A percentile compares a stretch with the other conserved stretches of the same genome.
Conservation (phyloP, 2,888 invertebrate species). For the Gymnoscelis rufifasciata region DNA sequence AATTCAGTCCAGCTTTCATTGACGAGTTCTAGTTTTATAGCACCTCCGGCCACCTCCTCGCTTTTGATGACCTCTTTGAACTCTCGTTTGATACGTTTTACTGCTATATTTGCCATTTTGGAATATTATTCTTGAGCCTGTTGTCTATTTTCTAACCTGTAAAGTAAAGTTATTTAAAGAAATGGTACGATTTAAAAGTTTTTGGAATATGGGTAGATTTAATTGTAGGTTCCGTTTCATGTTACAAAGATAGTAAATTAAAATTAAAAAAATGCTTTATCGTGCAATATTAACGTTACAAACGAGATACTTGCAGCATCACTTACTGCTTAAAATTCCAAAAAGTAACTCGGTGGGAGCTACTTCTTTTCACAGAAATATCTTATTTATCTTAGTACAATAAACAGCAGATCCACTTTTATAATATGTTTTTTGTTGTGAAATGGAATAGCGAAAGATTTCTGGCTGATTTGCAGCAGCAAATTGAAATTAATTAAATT, state of each 20-base stretch:
- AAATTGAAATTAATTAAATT: neutral
- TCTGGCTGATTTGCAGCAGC: neutral
- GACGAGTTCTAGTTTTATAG: constrained; percentile 92
- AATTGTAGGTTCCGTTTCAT: neutral
- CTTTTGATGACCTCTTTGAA: constrained; percentile 21
- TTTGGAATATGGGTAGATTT: neutral
- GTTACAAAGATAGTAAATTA: no score
- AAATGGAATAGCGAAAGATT: no score
- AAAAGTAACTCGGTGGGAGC: neutral
- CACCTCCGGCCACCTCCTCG: constrained; percentile 88
- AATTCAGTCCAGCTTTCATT: constrained; percentile 96
- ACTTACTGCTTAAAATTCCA: constrained; percentile 15
- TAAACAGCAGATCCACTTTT: neutral
- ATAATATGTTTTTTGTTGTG: constrained; percentile 14
- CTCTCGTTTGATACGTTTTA: constrained; percentile 19
- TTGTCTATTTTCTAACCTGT: constrained; percentile 12
- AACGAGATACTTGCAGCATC: constrained; percentile 1
- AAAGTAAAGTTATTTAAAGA: constrained; percentile 1
- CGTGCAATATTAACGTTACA: neutral
- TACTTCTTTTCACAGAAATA: neutral
- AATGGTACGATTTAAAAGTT: neutral
- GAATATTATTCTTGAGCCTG: neutral
- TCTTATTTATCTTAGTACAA: no score
- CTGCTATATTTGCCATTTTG: constrained; percentile 19
- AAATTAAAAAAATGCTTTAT: no score